phyloP scores from a whole-genome alignment of 2,113 vertebrate genomes.

The Vidua macroura region DNA sequence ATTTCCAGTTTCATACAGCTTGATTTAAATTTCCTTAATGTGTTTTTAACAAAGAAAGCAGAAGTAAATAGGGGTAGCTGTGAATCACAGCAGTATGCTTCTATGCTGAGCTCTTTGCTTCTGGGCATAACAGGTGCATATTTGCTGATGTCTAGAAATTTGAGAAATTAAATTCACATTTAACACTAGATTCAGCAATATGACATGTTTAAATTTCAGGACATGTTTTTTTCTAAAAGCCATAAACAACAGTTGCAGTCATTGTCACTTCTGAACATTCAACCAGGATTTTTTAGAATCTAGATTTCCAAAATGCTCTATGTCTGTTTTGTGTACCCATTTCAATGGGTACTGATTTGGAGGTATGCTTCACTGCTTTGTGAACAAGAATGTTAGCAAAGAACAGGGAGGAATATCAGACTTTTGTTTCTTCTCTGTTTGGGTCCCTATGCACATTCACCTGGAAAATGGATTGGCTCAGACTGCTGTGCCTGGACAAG shows the following conservation, averaged over 20 bases:
- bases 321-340: neutral
- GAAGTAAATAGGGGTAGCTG: neutral
- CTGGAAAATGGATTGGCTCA: neutral
- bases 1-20: neutral
- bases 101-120: neutral
- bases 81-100: conserved; percentile 23
- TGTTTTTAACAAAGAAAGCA: neutral
- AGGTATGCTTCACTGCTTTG: neutral
- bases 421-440: neutral
- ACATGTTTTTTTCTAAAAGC: neutral
- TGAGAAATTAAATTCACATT: neutral
- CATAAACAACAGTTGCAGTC: neutral
- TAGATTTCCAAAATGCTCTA: neutral
- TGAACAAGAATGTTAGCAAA: neutral
- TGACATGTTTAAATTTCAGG: neutral
- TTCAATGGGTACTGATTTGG: neutral
- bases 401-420: neutral
- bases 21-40: neutral
- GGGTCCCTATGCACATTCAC: neutral
- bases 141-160: neutral
- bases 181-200: neutral
- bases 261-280: neutral
- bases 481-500: neutral
- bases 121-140: conserved; percentile 6
- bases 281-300: neutral